Evolutionary conservation across 1,140 invertebrate species (phyloP).

Genomic region (Zophobas morio): DNA sequence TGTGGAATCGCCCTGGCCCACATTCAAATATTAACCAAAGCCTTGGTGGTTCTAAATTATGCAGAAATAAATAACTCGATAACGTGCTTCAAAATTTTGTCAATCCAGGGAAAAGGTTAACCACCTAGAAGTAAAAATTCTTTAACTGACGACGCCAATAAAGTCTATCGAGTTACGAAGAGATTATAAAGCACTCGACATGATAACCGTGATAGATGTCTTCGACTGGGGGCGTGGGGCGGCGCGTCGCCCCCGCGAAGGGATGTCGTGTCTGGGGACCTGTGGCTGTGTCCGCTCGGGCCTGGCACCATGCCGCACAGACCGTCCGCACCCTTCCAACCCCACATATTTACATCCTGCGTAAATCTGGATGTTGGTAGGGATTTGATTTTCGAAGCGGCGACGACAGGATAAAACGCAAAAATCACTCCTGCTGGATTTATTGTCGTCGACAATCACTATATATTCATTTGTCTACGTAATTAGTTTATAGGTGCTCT

Average conservation of each 20-base stretch:
- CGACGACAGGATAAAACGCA: background rate
- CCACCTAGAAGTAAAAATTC: slow-evolving; percentile 12
- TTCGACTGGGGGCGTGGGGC: slow-evolving; percentile 23
- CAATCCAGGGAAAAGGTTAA: background rate
- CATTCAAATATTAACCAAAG: no score
- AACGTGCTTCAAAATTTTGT: no score
- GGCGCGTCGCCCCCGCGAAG: slow-evolving; percentile 11
- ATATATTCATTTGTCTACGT: slow-evolving; percentile 11
- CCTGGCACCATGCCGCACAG: slow-evolving; percentile 51
- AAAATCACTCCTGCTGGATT: slow-evolving; percentile 6
- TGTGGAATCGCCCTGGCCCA: no score
- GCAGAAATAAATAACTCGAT: no score
- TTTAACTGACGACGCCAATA: slow-evolving; percentile 20
- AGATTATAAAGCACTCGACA: slow-evolving; percentile 38
- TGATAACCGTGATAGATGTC: slow-evolving; percentile 40
- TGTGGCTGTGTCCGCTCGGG: slow-evolving; percentile 50
- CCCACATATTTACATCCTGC: slow-evolving; percentile 42
- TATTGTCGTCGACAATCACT: slow-evolving; percentile 4
- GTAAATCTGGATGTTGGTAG: slow-evolving; percentile 27
- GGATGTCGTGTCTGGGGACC: slow-evolving; percentile 45
- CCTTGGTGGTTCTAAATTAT: no score
- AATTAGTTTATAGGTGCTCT: background rate
- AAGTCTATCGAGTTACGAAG: slow-evolving; percentile 24
- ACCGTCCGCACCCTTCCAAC: slow-evolving; percentile 24
- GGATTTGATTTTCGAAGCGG: slow-evolving; percentile 15